A percentile compares a stretch with the other conserved stretches of the same genome.
phyloP scores from a whole-genome alignment of 2,113 vertebrate species.

The Mugil cephalus region DNA sequence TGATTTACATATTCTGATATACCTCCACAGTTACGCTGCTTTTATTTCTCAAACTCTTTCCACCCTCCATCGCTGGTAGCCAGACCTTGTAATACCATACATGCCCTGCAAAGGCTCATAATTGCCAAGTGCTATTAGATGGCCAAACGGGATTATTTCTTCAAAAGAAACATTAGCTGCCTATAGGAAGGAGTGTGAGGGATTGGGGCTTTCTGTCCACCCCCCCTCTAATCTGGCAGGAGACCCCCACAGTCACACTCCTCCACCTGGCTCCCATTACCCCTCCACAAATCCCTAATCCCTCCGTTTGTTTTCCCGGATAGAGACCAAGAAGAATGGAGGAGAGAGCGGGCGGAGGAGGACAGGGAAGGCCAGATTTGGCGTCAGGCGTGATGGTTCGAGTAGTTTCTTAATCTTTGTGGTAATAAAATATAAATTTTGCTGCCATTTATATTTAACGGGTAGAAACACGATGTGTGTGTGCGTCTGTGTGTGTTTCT shows the following conservation, averaged over 20 bases:
- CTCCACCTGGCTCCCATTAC: conserved; percentile 84
- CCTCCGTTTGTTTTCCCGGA: conserved; percentile 83
- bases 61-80: conserved; percentile 56
- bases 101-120: conserved; percentile 70
- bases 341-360: conserved; percentile 51
- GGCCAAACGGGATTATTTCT: conserved; percentile 81
- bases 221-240: conserved; percentile 75
- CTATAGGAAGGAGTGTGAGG: conserved; percentile 76
- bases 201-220: conserved; percentile 59
- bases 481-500: not conserved
- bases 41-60: not conserved
- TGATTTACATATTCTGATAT: no score
- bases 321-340: conserved; percentile 74
- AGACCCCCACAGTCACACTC: conserved; percentile 80
- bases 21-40: no score
- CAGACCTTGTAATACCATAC: conserved; percentile 69
- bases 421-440: conserved; percentile 3
- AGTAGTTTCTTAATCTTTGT: conserved; percentile 48
- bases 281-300: conserved; percentile 80
- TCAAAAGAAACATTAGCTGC: conserved; percentile 84
- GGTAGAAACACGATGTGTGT: not conserved
- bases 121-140: conserved; percentile 73
- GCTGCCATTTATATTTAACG: not conserved
- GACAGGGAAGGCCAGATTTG: conserved; percentile 59
- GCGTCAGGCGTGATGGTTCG: conserved; percentile 56